phyloP scores from a whole-genome alignment of 2,888 invertebrate genomes.

The Spatulosminthurus flaviceps region DNA sequence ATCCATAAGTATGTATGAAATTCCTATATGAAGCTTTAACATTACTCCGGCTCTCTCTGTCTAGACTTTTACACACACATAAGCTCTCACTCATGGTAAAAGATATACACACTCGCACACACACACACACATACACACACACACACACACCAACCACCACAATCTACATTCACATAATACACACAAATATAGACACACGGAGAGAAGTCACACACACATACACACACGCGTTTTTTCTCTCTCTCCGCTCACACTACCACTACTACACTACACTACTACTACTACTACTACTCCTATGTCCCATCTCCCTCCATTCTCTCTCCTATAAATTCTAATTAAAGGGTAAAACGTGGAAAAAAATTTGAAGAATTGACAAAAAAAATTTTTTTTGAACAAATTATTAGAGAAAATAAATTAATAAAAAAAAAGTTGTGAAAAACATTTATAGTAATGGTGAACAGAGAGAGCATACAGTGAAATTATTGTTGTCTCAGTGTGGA shows the following conservation, averaged over 20 bases:
- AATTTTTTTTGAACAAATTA: neutral
- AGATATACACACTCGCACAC: neutral
- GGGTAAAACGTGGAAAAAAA: neutral
- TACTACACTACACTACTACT: neutral
- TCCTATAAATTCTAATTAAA: neutral
- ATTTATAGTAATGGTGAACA: too few relatives aligned
- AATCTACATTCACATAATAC: slow-evolving; percentile 6
- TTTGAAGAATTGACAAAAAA: neutral
- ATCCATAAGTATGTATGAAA: too few relatives aligned
- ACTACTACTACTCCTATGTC: neutral
- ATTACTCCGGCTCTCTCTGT: slow-evolving; percentile 11
- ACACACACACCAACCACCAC: neutral
- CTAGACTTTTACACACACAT: slow-evolving; percentile 36
- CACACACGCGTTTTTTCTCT: slow-evolving; percentile 24
- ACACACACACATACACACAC: slow-evolving; percentile 16
- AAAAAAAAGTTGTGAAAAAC: too few relatives aligned
- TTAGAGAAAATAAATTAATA: too few relatives aligned
- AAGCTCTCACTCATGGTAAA: neutral
- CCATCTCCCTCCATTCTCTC: neutral
- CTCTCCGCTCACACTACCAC: neutral
- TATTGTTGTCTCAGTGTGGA: too few relatives aligned
- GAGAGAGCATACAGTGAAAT: too few relatives aligned
- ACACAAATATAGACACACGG: slow-evolving; percentile 14
- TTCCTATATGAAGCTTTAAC: neutral
- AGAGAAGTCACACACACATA: slow-evolving; percentile 23